Evolutionary conservation across 2,888 invertebrate species (phyloP).

Genomic region (Heliothis peltigera): DNA sequence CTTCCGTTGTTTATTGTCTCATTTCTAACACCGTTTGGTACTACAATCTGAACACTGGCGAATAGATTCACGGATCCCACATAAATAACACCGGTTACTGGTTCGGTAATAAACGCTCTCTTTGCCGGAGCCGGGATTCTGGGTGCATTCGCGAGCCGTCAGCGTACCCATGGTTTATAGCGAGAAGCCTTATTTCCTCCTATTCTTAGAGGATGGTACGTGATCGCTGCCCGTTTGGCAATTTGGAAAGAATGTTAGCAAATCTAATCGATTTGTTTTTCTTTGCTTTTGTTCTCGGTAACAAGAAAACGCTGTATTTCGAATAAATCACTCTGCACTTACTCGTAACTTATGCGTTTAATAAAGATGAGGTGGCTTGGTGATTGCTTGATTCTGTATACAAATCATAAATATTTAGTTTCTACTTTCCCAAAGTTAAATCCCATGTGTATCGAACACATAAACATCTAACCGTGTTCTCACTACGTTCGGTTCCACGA

Average conservation of each 20-base stretch:
- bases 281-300: not conserved
- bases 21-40: slow-evolving; percentile 10
- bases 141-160: slow-evolving; percentile 35
- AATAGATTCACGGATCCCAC: slow-evolving; percentile 64
- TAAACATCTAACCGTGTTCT: slow-evolving; percentile 26
- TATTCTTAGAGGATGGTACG: slow-evolving; percentile 25
- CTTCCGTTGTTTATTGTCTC: not conserved
- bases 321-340: no score
- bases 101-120: slow-evolving; percentile 62
- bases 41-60: slow-evolving; percentile 50
- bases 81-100: slow-evolving; percentile 65
- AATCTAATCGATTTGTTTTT: not conserved
- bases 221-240: not conserved
- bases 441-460: slow-evolving; percentile 4
- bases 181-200: slow-evolving; percentile 11
- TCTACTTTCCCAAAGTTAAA: slow-evolving; percentile 19
- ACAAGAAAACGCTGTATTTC: not conserved
- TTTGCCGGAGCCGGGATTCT: slow-evolving; percentile 29
- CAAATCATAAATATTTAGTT: slow-evolving; percentile 5
- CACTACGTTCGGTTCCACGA: slow-evolving; percentile 30
- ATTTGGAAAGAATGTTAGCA: slow-evolving; percentile 2
- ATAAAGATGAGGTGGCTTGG: no score
- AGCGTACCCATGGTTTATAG: slow-evolving; percentile 31
- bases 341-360: no score
- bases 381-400: no score